Evolutionary conservation across 2,888 invertebrate genomes (phyloP), one percentile per base, ranked within the genome.

Genomic region (Gnatocerus cornutus): DNA sequence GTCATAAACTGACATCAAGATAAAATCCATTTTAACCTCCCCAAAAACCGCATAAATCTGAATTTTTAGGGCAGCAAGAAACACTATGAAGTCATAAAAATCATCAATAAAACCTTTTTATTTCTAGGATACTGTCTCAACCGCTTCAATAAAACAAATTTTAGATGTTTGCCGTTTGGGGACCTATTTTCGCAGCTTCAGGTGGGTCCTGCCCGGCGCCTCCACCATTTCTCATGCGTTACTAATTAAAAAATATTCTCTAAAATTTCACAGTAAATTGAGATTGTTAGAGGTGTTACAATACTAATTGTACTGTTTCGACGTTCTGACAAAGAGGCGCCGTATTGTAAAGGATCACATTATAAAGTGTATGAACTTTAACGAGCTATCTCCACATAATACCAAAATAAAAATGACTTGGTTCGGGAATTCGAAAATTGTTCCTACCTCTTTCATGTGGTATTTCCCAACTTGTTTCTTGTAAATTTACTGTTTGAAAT

Each of bases 1-100:
- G 33, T 41, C 56, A 41, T 56, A 56, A 56, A 56, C 6, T 56
- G 41, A 41, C 56, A 56, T 21, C 33, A 14, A 21, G 39, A 58
- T 58, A 58, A 58, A 58, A 58, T 27, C 58, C 59, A 59, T 59
- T 46, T 46, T 59, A 59, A 59, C 13, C 29, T 43, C 14, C 21
- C 43, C 30, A 59, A 59, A 59, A 59, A 59, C 29, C 59, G 59
- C 59, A 59, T 59, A 59, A 59, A 59, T 59, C 59, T 59, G 46
- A 59, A 59, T 59, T 59, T 46, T 59, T 33, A 59, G 14, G 46
- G 46, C 59, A 46, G 43, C 33, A 59, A 46, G 59, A 58, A 58
- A 59, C 59, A 59, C 59, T 58, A 58, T 45, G 58, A 58, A 58
- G 58, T 45, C 45, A 58, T 58, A 59, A 59, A 59, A 59, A 33